Base-by-base conservation (phyloP, 2,113 vertebrate species). In the Perca schrenkii region DNA sequence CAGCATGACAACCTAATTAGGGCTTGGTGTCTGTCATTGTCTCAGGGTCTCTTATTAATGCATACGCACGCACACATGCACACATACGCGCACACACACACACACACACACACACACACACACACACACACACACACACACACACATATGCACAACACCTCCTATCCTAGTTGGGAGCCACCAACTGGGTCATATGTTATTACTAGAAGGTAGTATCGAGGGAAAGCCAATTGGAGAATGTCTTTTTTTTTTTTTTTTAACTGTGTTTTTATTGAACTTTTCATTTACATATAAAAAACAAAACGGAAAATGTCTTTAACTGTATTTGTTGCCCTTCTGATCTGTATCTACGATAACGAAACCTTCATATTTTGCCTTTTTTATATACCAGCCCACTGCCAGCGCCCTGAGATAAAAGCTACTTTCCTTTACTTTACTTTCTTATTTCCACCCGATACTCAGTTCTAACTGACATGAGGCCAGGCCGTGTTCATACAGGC, bases 1-100 rank as follows among this genome's bases (percentile, higher is more conserved):
- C 83, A 82, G 84, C 90, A 85, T 94, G 93, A 93, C 93, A 93
- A 90, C 92, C 93, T 95, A 95, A 95, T 94, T 94, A 94, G 91
- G 72, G 76, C 80, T 90, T 82, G 83, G 90, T 93, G 89, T 91
- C 93, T 94, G 92, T 94, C 93, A 93, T 90, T 94, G 89, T 94
- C 91, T 88, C 87, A 50, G 90, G 83, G 79, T 82, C 88, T 90
- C 88, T 93, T 92, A 93, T 94, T 94, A 93, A 86, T 72, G 80
- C 83, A 75, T 81, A 68, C 83, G 84, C 63, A 83, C 71, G 74
- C 80, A 69, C 68, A 83, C 71, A 77, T 73, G 74, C 67, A 81
- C 74, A 77, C 76, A 76, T 67, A 65, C 77, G 67, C 79, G 66
- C 73, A 70, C 74, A 57, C 81, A 61, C 63, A 77, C 84, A 46